Evolutionary conservation across 1,140 invertebrate species (phyloP).

Genomic region (Saccostrea glomerata): DNA sequence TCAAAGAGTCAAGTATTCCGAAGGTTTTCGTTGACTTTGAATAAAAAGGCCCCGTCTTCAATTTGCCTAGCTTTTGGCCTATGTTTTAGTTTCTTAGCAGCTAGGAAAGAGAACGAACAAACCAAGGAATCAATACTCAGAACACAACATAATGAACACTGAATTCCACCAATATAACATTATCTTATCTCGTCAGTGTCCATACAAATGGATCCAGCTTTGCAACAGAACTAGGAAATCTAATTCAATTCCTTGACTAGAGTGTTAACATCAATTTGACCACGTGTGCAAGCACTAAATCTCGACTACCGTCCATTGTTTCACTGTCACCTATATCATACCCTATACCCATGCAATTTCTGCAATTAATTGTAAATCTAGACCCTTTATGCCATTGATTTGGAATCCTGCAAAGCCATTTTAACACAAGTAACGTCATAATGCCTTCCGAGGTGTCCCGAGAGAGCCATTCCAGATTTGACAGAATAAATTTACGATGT

Average conservation of each 20-base stretch:
- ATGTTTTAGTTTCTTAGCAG: neutral
- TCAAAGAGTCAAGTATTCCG: too few relatives aligned
- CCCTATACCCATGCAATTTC: neutral
- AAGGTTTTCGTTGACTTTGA: too few relatives aligned
- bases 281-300: conserved; percentile 16
- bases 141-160: neutral
- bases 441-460: neutral
- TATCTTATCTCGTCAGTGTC: neutral
- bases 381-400: conserved; percentile 5
- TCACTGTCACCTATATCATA: neutral
- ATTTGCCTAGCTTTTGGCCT: neutral
- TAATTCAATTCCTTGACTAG: neutral
- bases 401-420: conserved; percentile 24
- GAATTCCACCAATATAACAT: conserved; percentile 6
- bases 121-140: neutral
- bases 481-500: conserved; percentile 21
- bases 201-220: neutral
- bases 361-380: conserved; percentile 33
- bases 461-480: neutral
- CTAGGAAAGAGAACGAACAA: neutral
- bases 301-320: neutral
- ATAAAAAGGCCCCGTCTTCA: too few relatives aligned
- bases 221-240: neutral
- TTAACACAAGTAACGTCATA: conserved; percentile 32
- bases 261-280: conserved; percentile 31